Base-by-base conservation (phyloP, 2,113 vertebrate species). In the Lophius piscatorius region DNA sequence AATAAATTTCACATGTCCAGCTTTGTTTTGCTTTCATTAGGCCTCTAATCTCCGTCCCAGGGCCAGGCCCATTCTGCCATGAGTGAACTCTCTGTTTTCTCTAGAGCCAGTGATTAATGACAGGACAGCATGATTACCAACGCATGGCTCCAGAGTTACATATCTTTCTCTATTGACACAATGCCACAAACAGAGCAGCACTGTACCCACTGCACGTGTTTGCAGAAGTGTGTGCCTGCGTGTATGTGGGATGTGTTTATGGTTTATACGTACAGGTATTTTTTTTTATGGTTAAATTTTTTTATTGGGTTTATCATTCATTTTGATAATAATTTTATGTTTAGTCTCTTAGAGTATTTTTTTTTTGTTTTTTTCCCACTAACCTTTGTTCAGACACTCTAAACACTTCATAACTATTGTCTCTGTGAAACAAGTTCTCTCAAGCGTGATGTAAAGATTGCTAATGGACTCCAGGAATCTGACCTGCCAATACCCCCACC, bases 1-100 rank as follows among this genome's bases (percentile, higher is more conserved):
- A 93, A 92, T 92, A 92, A 92, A 92, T 91, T 91, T 90, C 88
- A 89, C 90, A 88, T 91, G 92, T 93, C 91, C 84, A 87, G 88
- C 86, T 91, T 90, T 92, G 90, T 91, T 93, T 93, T 89, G 85
- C 87, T 92, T 93, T 92, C 90, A 91, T 91, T 91, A 90, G 85
- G 75, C 70, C 87, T 86, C 77, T 91, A 91, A 92, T 91, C 90
- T 89, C 80, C 77, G 74, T 89, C 81, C 72, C 87, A 81, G 83
- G 87, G 86, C 82, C 84, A 76, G 77, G 77, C 80, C 18, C 56
- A 72, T 80, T 78, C 76, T 88, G 85, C 78, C 82, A 80, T 81
- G 82, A 88, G 81, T 85, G 81, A 87, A 82, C 80, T 81, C 78
- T 81, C 81, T 91, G 90, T 92, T 91, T 91, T 88, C 89, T 84